Evolutionary conservation across 2,113 vertebrate genomes (phyloP).

Genomic region (Cariama cristata): DNA sequence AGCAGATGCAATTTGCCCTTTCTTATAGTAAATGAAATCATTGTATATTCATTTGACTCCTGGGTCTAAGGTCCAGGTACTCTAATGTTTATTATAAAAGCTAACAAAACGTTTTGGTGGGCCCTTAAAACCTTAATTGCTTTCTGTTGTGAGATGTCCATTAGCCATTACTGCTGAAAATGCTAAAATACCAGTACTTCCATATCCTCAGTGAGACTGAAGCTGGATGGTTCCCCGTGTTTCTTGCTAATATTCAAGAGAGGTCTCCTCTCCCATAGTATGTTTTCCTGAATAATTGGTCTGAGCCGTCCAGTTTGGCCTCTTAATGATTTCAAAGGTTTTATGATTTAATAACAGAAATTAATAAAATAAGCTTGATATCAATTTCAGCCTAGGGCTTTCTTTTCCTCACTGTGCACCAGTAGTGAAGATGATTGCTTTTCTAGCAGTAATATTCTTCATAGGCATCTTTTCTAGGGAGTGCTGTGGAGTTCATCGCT

Average conservation of each 20-base stretch:
- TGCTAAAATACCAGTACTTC: not conserved
- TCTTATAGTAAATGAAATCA: not conserved
- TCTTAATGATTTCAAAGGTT: not conserved
- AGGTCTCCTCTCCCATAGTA: not conserved
- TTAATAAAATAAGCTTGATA: constrained; percentile 16
- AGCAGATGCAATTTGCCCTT: not conserved
- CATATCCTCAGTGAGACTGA: not conserved
- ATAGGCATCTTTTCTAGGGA: not conserved
- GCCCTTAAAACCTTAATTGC: not conserved
- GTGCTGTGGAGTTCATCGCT: not conserved
- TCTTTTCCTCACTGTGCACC: not conserved
- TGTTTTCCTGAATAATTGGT: not conserved
- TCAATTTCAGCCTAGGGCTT: not conserved
- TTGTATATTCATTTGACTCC: not conserved
- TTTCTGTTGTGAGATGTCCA: not conserved
- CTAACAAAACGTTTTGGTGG: not conserved
- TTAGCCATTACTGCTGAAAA: not conserved
- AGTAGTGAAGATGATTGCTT: not conserved
- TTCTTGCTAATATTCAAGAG: not conserved
- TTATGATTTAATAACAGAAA: constrained; percentile 24
- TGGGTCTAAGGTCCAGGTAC: not conserved
- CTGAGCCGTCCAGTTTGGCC: not conserved
- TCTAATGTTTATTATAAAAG: not conserved
- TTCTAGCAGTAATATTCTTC: constrained; percentile 11
- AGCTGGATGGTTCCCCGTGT: not conserved